Percentiles rank a stretch among this genome's conserved stretches.
Evolutionary conservation across 1,140 invertebrate genomes (phyloP).

Genomic region (Meloidogyne floridensis): DNA sequence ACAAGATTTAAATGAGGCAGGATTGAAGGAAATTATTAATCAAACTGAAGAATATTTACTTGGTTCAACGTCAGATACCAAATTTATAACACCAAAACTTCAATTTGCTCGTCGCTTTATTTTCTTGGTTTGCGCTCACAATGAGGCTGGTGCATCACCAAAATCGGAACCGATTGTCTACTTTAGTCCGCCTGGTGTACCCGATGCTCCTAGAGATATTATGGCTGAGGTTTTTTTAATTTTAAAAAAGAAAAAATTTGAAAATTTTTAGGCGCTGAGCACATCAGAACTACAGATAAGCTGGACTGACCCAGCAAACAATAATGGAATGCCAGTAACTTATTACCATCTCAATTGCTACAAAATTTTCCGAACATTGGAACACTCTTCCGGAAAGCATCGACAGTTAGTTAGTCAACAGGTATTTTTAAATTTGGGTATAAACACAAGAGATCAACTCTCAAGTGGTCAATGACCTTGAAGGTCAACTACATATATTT

Average conservation of each 20-base stretch:
- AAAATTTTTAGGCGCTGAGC: conserved; percentile 19
- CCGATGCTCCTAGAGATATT: conserved; percentile 42
- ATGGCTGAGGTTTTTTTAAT: conserved; percentile 40
- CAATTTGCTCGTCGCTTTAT: conserved; percentile 49
- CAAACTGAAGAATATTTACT: conserved; percentile 27
- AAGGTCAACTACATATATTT: no score
- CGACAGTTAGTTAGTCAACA: conserved; percentile 38
- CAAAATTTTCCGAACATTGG: conserved; percentile 9
- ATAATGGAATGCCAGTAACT: conserved; percentile 31
- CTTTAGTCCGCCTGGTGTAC: conserved; percentile 49
- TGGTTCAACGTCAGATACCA: conserved; percentile 22
- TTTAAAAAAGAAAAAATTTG: background rate
- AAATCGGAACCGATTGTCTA: conserved; percentile 48
- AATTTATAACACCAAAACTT: conserved; percentile 34
- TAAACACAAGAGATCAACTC: no score
- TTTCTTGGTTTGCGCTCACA: conserved; percentile 49
- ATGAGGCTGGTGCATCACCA: conserved; percentile 57
- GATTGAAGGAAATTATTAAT: background rate
- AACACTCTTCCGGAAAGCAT: conserved; percentile 18
- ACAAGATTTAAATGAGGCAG: background rate
- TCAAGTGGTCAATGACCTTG: no score
- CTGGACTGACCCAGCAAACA: conserved; percentile 35
- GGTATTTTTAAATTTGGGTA: background rate
- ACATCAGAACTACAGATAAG: conserved; percentile 38
- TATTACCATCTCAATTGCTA: conserved; percentile 38